A percentile compares a stretch with the other conserved stretches of the same genome.
Evolutionary conservation across 2,888 invertebrate genomes (phyloP).

Genomic region (Sinelater perroti): DNA sequence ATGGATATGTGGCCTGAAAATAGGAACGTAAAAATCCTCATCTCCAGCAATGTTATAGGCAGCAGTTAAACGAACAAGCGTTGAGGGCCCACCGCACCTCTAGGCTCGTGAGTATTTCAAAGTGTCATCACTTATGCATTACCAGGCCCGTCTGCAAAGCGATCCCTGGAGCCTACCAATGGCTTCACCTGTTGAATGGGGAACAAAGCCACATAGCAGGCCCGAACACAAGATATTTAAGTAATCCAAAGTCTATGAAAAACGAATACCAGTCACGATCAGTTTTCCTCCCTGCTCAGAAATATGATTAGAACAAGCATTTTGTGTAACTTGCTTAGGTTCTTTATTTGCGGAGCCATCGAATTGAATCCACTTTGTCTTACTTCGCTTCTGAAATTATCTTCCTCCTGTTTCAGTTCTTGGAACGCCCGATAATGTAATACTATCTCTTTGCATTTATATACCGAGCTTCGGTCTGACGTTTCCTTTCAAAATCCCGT

Average conservation of each 20-base stretch:
- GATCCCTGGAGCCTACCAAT: constrained; percentile 62
- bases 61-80: constrained; percentile 37
- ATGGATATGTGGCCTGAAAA: neutral
- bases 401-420: constrained; percentile 35
- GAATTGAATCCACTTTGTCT: constrained; percentile 40
- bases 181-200: constrained; percentile 58
- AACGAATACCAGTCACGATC: constrained; percentile 21
- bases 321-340: constrained; percentile 30
- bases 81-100: constrained; percentile 36
- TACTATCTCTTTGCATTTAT: constrained; percentile 42
- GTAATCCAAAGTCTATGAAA: constrained; percentile 27
- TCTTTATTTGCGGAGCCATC: constrained; percentile 31
- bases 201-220: constrained; percentile 37
- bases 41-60: constrained; percentile 30
- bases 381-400: constrained; percentile 40
- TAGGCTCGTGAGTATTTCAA: constrained; percentile 56
- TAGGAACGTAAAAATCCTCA: constrained; percentile 26
- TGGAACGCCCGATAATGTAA: constrained; percentile 42
- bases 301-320: constrained; percentile 29
- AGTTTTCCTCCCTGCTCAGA: constrained; percentile 13
- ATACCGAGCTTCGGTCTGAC: constrained; percentile 36
- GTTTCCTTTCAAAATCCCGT: constrained; percentile 38
- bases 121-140: constrained; percentile 71
- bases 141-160: constrained; percentile 64
- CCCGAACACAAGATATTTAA: constrained; percentile 32